Percentiles rank a stretch among this genome's conserved stretches.
phyloP scores from a whole-genome alignment of 2,888 invertebrate genomes.

The Mythimna impura region DNA sequence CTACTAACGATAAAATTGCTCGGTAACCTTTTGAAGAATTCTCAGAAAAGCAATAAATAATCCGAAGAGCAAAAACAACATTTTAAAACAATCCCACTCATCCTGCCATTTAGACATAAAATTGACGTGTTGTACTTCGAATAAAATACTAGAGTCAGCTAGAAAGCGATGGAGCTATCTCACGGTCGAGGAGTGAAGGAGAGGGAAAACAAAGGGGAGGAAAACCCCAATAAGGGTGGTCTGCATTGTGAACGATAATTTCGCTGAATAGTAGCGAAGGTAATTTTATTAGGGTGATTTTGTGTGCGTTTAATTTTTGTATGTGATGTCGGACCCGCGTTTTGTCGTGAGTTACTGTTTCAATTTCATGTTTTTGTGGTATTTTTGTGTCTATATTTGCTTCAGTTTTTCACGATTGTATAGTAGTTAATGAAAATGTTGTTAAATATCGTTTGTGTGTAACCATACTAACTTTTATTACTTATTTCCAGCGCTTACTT shows the following conservation, averaged over 20 bases:
- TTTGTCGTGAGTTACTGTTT: constrained; percentile 57
- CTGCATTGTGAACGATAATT: constrained; percentile 73
- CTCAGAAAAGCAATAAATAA: neutral
- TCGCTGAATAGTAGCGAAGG: constrained; percentile 68
- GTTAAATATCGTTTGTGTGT: neutral
- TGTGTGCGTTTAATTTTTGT: constrained; percentile 59
- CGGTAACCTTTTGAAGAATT: neutral
- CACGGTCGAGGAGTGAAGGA: constrained; percentile 54
- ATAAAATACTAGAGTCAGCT: constrained; percentile 55
- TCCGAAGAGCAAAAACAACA: constrained; percentile 12
- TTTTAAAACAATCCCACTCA: constrained; percentile 47
- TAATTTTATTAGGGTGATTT: constrained; percentile 66
- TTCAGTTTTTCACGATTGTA: neutral
- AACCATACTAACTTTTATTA: neutral
- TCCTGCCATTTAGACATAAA: constrained; percentile 51
- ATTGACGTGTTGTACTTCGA: constrained; percentile 49
- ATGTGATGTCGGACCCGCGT: constrained; percentile 47
- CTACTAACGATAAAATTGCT: neutral
- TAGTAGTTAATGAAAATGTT: too few relatives aligned
- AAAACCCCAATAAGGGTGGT: constrained; percentile 69
- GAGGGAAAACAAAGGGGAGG: constrained; percentile 62
- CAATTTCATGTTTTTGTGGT: constrained; percentile 40
- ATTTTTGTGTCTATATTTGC: constrained; percentile 1
- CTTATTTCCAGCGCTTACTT: neutral
- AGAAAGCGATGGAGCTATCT: constrained; percentile 51